Percentiles rank a stretch among this genome's conserved stretches.
These are phyloP conservation scores for Philereme vetulata DNA, from an alignment of 2,888 invertebrate species.

Conservation along the genomic window DNA sequence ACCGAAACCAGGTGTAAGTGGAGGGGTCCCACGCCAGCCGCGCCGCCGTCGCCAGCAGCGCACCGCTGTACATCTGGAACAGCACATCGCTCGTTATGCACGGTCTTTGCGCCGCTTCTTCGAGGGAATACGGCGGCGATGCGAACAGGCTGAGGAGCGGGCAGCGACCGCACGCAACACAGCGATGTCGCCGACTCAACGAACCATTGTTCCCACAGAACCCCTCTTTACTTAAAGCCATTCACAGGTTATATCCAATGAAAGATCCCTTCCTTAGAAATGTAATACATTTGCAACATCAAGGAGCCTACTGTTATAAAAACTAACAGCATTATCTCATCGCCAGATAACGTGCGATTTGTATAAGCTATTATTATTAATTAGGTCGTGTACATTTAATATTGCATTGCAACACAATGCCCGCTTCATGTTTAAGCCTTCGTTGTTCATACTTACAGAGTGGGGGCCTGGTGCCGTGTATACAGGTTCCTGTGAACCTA, in stretches of 20 bases:
- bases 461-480: too few relatives aligned
- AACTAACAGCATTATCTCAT: background rate
- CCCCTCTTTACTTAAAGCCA: slow-evolving; percentile 2
- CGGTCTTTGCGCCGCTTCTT: too few relatives aligned
- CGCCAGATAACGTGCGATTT: background rate
- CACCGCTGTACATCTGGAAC: slow-evolving; percentile 78
- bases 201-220: slow-evolving; percentile 1
- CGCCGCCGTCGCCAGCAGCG: slow-evolving; percentile 79
- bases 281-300: background rate
- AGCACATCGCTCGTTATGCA: slow-evolving; percentile 2
- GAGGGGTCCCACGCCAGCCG: slow-evolving; percentile 80
- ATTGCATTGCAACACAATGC: too few relatives aligned
- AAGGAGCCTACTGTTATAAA: background rate
- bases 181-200: background rate
- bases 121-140: too few relatives aligned
- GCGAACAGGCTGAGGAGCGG: background rate
- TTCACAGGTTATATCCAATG: background rate
- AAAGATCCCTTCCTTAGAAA: background rate
- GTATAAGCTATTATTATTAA: too few relatives aligned
- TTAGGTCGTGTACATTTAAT: too few relatives aligned
- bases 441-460: too few relatives aligned
- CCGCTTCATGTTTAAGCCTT: too few relatives aligned
- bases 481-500: too few relatives aligned
- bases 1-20: slow-evolving; percentile 80
- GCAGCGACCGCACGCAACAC: background rate